phyloP scores from a whole-genome alignment of 2,888 invertebrate species.

The Netelia virgata region DNA sequence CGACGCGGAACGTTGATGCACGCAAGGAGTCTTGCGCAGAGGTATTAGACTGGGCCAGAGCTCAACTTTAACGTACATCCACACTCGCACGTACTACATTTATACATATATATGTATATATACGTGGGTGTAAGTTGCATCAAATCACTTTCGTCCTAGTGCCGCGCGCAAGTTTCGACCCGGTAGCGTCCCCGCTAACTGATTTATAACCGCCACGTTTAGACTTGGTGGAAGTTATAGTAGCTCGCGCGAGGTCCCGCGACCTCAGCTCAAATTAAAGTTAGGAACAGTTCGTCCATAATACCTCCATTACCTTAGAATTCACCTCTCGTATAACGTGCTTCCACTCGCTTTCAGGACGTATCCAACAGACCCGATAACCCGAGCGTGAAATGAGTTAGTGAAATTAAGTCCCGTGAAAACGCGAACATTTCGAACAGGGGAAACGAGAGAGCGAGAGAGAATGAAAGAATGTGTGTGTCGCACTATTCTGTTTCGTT shows the following conservation, averaged over 20 bases:
- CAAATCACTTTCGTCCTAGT: slow-evolving; percentile 69
- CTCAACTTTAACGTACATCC: slow-evolving; percentile 10
- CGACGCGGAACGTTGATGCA: slow-evolving; percentile 38
- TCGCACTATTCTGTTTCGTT: slow-evolving; percentile 34
- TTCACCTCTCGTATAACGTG: slow-evolving; percentile 71
- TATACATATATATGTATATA: slow-evolving; percentile 4
- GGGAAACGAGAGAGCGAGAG: neutral
- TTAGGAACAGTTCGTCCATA: slow-evolving; percentile 73
- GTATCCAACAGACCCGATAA: slow-evolving; percentile 66
- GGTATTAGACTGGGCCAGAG: neutral
- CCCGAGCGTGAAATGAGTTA: slow-evolving; percentile 72
- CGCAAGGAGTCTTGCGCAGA: slow-evolving; percentile 12
- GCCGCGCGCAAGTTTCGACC: slow-evolving; percentile 62
- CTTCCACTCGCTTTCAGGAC: slow-evolving; percentile 46
- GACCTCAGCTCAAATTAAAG: slow-evolving; percentile 73
- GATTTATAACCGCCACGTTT: slow-evolving; percentile 73
- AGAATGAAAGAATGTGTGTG: slow-evolving; percentile 27
- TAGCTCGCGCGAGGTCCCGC: slow-evolving; percentile 46
- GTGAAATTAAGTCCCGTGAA: slow-evolving; percentile 69
- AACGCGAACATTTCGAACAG: slow-evolving; percentile 46
- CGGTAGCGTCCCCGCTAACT: slow-evolving; percentile 69
- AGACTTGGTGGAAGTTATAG: slow-evolving; percentile 65
- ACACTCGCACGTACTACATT: slow-evolving; percentile 5
- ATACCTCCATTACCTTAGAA: slow-evolving; percentile 73
- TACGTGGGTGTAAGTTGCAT: slow-evolving; percentile 55